These are phyloP conservation scores for Scartelaos histophorus DNA, from an alignment of 2,113 vertebrate species.

Conservation along the genomic window DNA sequence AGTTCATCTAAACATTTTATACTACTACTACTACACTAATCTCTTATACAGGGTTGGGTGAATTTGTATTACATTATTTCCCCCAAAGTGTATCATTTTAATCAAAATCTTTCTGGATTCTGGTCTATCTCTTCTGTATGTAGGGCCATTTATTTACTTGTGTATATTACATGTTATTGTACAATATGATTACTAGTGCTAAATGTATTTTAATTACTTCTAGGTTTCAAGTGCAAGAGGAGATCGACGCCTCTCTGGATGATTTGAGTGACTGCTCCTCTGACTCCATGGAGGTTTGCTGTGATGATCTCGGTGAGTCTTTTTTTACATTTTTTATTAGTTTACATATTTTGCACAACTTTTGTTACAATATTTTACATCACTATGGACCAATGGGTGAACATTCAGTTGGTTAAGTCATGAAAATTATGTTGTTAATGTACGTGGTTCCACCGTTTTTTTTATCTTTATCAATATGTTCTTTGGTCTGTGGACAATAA, in stretches of 20 bases:
- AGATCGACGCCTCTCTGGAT: slow-evolving; percentile 62
- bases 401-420: neutral
- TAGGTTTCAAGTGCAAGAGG: slow-evolving; percentile 70
- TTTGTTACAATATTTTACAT: neutral
- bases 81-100: too few relatives aligned
- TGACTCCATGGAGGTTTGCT: slow-evolving; percentile 79
- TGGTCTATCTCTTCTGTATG: too few relatives aligned
- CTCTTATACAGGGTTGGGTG: too few relatives aligned
- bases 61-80: too few relatives aligned
- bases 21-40: too few relatives aligned
- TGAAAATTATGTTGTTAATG: neutral
- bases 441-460: neutral
- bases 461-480: neutral
- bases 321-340: neutral
- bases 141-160: too few relatives aligned
- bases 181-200: too few relatives aligned
- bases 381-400: neutral
- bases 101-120: too few relatives aligned
- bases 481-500: neutral
- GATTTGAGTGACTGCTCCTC: slow-evolving; percentile 78
- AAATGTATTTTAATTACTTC: neutral
- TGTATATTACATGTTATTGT: too few relatives aligned
- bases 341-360: neutral
- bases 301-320: slow-evolving; percentile 74
- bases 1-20: too few relatives aligned